A percentile compares a stretch with the other conserved stretches of the same genome.
Evolutionary conservation across 2,888 invertebrate genomes (phyloP).

Genomic region (Macrosiphum euphorbiae): DNA sequence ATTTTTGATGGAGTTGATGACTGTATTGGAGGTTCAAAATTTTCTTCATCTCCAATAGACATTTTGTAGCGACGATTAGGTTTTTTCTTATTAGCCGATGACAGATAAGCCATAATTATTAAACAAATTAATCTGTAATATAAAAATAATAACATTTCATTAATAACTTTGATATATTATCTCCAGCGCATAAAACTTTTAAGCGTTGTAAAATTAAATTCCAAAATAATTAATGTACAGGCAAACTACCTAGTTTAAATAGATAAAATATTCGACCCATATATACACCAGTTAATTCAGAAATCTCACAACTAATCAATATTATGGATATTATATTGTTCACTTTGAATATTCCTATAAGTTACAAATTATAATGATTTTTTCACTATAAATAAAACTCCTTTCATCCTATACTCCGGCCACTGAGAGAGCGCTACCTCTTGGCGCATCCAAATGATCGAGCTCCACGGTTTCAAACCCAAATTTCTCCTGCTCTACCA

Average conservation of each 20-base stretch:
- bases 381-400: too few species aligned
- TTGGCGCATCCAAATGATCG: too few species aligned
- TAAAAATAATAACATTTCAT: not conserved
- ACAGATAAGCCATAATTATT: not conserved
- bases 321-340: too few species aligned
- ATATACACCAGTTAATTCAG: not conserved
- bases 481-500: too few species aligned
- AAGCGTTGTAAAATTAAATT: too few species aligned
- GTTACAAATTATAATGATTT: too few species aligned
- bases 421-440: too few species aligned
- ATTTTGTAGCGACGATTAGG: not conserved
- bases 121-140: conserved; percentile 16
- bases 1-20: conserved; percentile 51
- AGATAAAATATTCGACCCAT: not conserved
- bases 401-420: too few species aligned
- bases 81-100: conserved; percentile 15
- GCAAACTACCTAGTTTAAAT: not conserved
- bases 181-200: too few species aligned
- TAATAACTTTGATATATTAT: not conserved
- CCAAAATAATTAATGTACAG: not conserved
- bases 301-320: too few species aligned
- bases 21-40: conserved; percentile 53
- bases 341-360: too few species aligned
- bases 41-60: conserved; percentile 43
- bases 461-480: too few species aligned